A percentile compares a stretch with the other conserved stretches of the same genome.
These are phyloP conservation scores for Orthosia gracilis DNA, from an alignment of 2,888 invertebrate genomes.

Conservation along the genomic window DNA sequence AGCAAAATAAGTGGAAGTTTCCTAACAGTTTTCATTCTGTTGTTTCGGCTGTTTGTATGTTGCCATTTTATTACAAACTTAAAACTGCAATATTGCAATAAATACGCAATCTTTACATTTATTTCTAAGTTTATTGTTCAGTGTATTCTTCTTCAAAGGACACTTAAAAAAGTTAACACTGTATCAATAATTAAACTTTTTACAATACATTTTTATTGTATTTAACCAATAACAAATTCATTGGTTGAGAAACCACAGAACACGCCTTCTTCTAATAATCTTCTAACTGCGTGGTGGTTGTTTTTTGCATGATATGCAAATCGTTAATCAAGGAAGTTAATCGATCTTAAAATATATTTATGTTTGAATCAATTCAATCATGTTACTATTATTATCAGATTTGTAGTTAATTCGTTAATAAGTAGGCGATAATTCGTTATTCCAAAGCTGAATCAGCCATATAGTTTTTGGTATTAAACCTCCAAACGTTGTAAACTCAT, in stretches of 20 bases:
- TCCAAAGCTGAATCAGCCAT: not conserved
- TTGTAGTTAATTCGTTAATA: not conserved
- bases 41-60: too few relatives aligned
- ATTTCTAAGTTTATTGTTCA: not conserved
- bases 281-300: not conserved
- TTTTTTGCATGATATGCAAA: conserved; percentile 43
- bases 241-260: not conserved
- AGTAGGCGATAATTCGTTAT: not conserved
- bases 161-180: conserved; percentile 18
- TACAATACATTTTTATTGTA: not conserved
- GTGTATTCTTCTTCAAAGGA: not conserved
- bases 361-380: conserved; percentile 14
- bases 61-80: not conserved
- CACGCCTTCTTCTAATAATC: conserved; percentile 8
- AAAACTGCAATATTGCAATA: not conserved
- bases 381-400: conserved; percentile 5
- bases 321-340: conserved; percentile 19
- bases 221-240: not conserved
- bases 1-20: too few relatives aligned
- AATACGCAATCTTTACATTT: not conserved
- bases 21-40: too few relatives aligned
- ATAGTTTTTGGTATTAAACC: not conserved
- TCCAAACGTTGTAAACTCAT: too few relatives aligned
- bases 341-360: conserved; percentile 2
- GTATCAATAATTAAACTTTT: not conserved